Evolutionary conservation across 2,797 vertebrate species (phyloP), one percentile per base, ranked within the genome.

Genomic region (Rhinoraja longicauda): DNA sequence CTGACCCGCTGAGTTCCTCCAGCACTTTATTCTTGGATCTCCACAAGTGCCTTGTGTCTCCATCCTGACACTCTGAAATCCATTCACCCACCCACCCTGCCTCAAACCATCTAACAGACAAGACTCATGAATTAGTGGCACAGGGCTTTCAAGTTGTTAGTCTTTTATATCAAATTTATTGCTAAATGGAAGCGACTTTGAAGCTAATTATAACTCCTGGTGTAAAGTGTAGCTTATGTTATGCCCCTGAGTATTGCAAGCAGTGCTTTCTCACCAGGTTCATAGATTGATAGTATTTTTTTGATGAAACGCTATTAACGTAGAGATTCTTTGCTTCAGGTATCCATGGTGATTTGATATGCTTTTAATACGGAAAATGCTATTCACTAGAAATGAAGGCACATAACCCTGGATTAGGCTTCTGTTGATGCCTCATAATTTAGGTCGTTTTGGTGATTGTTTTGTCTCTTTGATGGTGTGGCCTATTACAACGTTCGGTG

Each of bases 171-270:
- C 86, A 94, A 62, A 93, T 75, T 93, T 32, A 26, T 70, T 93
- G 90, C 93, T 94, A 94, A 95, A 93, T 93, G 84, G 94, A 94
- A 78, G 24, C 93, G 93, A 86, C 78, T 94, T 81, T 93, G 94
- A 94, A 94, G 67, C 82, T 94, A 95, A 94, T 94, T 94, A 45
- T 75, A 92, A 57, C 84, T 94, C 64, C 10, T 1, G 13, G 36
- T 53, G 90, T 73, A 72, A 57, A 92, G 90, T 53, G 24, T 75
- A 57, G 39, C 90, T 92, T 92, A 72, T 73, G 90, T 45, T 45
- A 45, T 72, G 88, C 64, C 88, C 88, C 67, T 53, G 88, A 24
- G 88, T 72, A 92, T 75, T 92, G 39, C 64, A 53, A 92, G 36
- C 24, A 53, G 24, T 19, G 45, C 67, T 73, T 91, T 67, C 45